Evolutionary conservation across 2,888 invertebrate species (phyloP).

Genomic region (Caenorhabditis sp.): DNA sequence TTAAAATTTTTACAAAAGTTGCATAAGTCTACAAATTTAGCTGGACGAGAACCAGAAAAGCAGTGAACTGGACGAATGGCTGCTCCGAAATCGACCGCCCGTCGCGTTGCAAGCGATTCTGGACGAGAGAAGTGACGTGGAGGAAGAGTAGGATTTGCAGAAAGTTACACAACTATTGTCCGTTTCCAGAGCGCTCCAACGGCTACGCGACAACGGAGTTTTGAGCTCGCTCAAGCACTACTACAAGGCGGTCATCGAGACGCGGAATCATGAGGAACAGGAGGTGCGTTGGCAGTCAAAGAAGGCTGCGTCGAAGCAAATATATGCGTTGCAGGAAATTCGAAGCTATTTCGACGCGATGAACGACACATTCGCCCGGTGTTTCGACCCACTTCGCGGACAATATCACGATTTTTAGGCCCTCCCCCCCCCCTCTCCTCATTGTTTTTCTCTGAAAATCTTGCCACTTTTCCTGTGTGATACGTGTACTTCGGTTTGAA

Average conservation of each 20-base stretch:
- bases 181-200: constrained; percentile 62
- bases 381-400: constrained; percentile 62
- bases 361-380: constrained; percentile 65
- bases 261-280: constrained; percentile 39
- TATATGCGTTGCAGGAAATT: too few relatives aligned
- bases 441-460: too few relatives aligned
- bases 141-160: constrained; percentile 54
- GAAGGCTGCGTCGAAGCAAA: too few relatives aligned
- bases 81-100: constrained; percentile 54
- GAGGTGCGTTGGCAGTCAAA: constrained; percentile 22
- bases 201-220: constrained; percentile 62
- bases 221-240: constrained; percentile 61
- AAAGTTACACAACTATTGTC: too few relatives aligned
- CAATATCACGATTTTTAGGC: constrained; percentile 46
- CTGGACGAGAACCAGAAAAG: constrained; percentile 16
- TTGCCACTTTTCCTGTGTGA: background rate
- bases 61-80: constrained; percentile 58
- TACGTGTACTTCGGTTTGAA: background rate
- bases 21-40: constrained; percentile 40
- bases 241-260: constrained; percentile 63
- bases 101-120: constrained; percentile 44
- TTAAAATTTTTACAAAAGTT: background rate
- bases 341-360: constrained; percentile 60
- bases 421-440: too few relatives aligned
- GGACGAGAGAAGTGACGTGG: constrained; percentile 52